A percentile compares a stretch with the other conserved stretches of the same genome.
Evolutionary conservation across 1,140 invertebrate genomes (phyloP).

Genomic region (Drosophila busckii): DNA sequence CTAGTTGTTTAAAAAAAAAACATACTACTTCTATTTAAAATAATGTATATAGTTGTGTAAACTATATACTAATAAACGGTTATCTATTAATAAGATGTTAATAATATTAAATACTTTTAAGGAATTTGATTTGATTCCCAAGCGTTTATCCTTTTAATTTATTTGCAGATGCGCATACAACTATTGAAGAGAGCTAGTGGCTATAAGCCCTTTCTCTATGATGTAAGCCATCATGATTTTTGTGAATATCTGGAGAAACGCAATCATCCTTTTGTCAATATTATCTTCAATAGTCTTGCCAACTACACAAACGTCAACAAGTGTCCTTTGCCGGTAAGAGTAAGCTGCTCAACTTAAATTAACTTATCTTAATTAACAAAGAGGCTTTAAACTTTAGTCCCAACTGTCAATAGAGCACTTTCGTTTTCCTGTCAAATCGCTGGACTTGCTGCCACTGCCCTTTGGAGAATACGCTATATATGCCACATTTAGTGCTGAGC

Average conservation of each 20-base stretch:
- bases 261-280: constrained; percentile 66
- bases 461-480: constrained; percentile 57
- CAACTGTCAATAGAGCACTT: constrained; percentile 51
- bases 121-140: too few species aligned
- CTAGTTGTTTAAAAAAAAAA: too few species aligned
- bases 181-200: constrained; percentile 60
- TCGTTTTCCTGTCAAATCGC: constrained; percentile 46
- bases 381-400: constrained; percentile 19
- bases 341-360: rapidly evolving
- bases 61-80: too few species aligned
- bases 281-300: constrained; percentile 51
- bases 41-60: too few species aligned
- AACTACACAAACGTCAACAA: constrained; percentile 47
- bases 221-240: constrained; percentile 42
- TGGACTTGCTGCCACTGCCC: constrained; percentile 49
- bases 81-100: too few species aligned
- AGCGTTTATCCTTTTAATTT: neutral
- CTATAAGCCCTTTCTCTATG: constrained; percentile 65
- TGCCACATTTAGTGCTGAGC: constrained; percentile 37
- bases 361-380: neutral
- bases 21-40: too few species aligned
- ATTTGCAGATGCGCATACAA: constrained; percentile 56
- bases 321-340: constrained; percentile 55
- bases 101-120: too few species aligned
- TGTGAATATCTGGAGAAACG: constrained; percentile 62